Evolutionary conservation across 2,113 vertebrate species (phyloP).

Genomic region (Meleagris gallopavo): DNA sequence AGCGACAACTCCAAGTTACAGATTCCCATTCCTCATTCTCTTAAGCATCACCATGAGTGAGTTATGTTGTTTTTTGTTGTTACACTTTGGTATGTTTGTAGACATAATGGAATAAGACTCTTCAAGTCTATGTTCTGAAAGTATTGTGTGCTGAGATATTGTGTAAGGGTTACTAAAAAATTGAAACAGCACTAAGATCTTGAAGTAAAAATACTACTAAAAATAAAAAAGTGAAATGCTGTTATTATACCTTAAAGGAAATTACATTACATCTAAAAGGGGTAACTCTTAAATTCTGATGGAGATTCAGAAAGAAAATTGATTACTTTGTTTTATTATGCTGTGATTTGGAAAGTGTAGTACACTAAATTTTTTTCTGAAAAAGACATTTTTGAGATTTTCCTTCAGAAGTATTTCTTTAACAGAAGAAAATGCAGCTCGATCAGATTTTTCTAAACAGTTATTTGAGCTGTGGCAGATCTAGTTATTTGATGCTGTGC

Average conservation of each 20-base stretch:
- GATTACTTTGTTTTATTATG: not conserved
- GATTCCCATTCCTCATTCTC: constrained; percentile 97
- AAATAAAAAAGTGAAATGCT: not conserved
- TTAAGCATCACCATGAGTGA: constrained; percentile 98
- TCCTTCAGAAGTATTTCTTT: not conserved
- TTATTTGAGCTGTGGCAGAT: not conserved
- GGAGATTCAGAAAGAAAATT: not conserved
- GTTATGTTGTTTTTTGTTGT: constrained; percentile 19
- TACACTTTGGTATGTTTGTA: not conserved
- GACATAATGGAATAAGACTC: not conserved
- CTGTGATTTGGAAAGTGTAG: not conserved
- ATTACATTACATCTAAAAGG: not conserved
- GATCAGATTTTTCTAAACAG: rapidly evolving
- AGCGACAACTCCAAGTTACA: constrained; percentile 96
- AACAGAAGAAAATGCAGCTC: not conserved
- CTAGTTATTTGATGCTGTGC: not conserved
- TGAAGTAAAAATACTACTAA: not conserved
- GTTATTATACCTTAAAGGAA: not conserved
- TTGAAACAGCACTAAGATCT: not conserved
- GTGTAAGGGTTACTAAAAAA: not conserved
- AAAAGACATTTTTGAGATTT: not conserved
- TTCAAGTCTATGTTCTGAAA: not conserved
- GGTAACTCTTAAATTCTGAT: not conserved
- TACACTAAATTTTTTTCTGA: not conserved
- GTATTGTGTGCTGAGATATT: not conserved